phyloP scores from a whole-genome alignment of 2,797 vertebrate species.

The Selene dorsalis region DNA sequence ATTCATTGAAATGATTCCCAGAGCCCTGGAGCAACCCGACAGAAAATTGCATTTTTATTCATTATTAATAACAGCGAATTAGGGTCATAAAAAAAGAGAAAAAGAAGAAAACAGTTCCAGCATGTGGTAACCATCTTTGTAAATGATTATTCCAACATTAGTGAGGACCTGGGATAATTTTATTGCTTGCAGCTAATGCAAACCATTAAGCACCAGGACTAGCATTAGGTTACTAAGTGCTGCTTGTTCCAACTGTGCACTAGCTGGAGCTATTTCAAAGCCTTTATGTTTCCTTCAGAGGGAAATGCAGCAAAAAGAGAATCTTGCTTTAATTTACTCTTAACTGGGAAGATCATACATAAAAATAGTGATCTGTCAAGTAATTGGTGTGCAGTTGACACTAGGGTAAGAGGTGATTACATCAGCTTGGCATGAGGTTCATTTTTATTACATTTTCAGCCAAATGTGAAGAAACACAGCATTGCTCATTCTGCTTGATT shows the following conservation, averaged over 20 bases:
- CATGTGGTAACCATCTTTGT: constrained; percentile 97
- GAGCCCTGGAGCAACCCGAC: constrained; percentile 90
- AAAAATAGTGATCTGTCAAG: constrained; percentile 61
- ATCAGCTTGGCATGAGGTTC: constrained; percentile 48
- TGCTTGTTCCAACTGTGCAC: constrained; percentile 69
- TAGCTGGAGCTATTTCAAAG: constrained; percentile 78
- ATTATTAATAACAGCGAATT: constrained; percentile 99
- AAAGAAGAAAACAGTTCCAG: constrained; percentile 83
- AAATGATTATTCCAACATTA: constrained; percentile 97
- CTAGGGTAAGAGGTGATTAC: constrained; percentile 56
- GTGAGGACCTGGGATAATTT: constrained; percentile 89
- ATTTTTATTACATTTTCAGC: constrained; percentile 59
- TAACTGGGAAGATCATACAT: constrained; percentile 46
- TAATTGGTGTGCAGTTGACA: constrained; percentile 64
- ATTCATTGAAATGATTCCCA: constrained; percentile 99
- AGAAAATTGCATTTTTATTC: constrained; percentile 99
- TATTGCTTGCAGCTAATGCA: constrained; percentile 92
- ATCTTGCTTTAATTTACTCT: constrained; percentile 67
- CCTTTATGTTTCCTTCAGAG: constrained; percentile 56
- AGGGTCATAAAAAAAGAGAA: constrained; percentile 87
- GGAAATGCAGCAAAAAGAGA: constrained; percentile 50
- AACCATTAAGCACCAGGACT: constrained; percentile 88
- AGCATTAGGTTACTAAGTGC: constrained; percentile 86
- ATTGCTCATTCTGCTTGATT: constrained; percentile 16
- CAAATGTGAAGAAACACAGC: constrained; percentile 45